phyloP scores from a whole-genome alignment of 1,140 invertebrate genomes.

The Listronotus bonariensis region DNA sequence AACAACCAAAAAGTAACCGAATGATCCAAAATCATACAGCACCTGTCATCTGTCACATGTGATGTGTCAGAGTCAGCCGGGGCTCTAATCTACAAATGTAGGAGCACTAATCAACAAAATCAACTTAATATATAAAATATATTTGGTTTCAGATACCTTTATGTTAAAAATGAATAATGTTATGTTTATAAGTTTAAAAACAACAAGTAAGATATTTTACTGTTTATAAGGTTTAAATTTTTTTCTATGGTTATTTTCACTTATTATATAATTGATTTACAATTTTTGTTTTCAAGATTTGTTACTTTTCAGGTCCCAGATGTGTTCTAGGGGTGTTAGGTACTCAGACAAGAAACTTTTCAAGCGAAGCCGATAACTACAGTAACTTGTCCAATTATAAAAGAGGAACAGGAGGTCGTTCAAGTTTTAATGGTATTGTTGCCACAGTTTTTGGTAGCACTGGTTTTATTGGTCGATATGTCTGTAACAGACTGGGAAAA shows the following conservation, averaged over 20 bases:
- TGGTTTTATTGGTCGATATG: slow-evolving; percentile 84
- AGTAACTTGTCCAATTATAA: slow-evolving; percentile 70
- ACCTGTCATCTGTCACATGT: too few species aligned
- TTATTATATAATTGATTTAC: too few species aligned
- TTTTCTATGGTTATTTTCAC: too few species aligned
- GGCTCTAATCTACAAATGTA: too few species aligned
- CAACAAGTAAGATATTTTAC: background rate
- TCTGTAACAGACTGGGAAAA: slow-evolving; percentile 89
- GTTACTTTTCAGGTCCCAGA: slow-evolving; percentile 2
- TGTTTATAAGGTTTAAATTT: too few species aligned
- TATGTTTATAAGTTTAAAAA: slow-evolving; percentile 8
- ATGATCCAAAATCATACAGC: too few species aligned
- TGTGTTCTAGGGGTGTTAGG: slow-evolving; percentile 5
- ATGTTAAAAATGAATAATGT: slow-evolving; percentile 17
- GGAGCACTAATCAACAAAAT: too few species aligned
- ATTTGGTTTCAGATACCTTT: too few species aligned
- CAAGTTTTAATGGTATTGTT: slow-evolving; percentile 95
- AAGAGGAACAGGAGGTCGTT: slow-evolving; percentile 89
- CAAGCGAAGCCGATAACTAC: slow-evolving; percentile 49
- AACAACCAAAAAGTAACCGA: too few species aligned
- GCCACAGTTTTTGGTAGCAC: slow-evolving; percentile 95
- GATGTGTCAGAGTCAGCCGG: too few species aligned
- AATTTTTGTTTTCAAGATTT: too few species aligned
- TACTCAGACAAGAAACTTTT: slow-evolving; percentile 5
- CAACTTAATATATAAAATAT: too few species aligned